Evolutionary conservation across 2,888 invertebrate species (phyloP).

Genomic region (Drosophila bunnanda): DNA sequence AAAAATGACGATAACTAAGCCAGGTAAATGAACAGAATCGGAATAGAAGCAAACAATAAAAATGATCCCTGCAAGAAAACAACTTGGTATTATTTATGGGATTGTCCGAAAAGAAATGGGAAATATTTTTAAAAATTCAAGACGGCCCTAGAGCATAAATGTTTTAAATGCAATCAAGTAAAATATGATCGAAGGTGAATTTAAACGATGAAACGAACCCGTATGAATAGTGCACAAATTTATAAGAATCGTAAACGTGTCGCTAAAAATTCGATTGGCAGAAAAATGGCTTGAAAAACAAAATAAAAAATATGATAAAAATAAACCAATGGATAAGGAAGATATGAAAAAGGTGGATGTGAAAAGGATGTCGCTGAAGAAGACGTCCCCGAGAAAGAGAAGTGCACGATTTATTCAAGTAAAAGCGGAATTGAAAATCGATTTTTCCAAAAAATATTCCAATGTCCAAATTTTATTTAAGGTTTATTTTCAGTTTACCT

Average conservation of each 20-base stretch:
- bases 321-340: too few species aligned
- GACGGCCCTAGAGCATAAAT: neutral
- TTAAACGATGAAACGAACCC: neutral
- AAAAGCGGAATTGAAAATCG: neutral
- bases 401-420: neutral
- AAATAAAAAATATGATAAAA: too few species aligned
- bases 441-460: neutral
- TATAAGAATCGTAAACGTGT: too few species aligned
- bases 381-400: neutral
- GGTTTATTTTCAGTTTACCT: neutral
- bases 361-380: neutral
- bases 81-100: too few species aligned
- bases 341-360: neutral
- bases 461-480: neutral
- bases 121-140: neutral
- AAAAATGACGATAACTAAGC: neutral
- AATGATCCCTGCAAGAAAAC: neutral
- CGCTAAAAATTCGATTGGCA: too few species aligned
- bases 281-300: too few species aligned
- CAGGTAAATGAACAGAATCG: neutral
- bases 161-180: neutral
- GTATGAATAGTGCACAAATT: neutral
- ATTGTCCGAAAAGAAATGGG: neutral
- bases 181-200: neutral
- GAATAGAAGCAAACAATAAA: too few species aligned